Conservation (phyloP, 2,113 vertebrate species). For the Puffinus mauretanicus region DNA sequence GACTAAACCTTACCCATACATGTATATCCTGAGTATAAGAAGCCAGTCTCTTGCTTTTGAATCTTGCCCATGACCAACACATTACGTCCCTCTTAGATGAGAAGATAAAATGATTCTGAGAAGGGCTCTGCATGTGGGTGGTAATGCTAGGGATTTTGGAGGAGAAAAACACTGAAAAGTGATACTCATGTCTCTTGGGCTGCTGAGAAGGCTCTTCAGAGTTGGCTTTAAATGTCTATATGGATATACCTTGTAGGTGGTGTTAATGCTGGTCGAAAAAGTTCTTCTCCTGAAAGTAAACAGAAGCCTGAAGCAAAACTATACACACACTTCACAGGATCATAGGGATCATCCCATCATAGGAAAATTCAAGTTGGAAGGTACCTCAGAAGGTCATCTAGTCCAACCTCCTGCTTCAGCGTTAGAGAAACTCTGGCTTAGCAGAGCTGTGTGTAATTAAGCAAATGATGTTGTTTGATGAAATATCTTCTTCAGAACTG, state of each 20-base stretch:
- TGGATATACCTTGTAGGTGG: neutral
- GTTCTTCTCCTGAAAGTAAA: neutral
- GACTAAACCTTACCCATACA: neutral
- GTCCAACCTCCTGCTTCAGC: neutral
- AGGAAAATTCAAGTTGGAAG: neutral
- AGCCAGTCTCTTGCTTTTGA: neutral
- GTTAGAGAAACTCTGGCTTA: neutral
- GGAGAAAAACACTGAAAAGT: neutral
- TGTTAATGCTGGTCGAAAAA: neutral
- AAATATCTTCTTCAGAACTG: neutral
- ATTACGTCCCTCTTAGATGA: neutral
- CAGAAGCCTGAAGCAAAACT: neutral
- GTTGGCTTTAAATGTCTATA: neutral
- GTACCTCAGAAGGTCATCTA: neutral
- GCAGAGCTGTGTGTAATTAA: neutral
- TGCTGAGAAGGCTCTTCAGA: neutral
- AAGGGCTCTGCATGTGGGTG: neutral
- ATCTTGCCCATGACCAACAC: neutral
- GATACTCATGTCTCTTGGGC: neutral
- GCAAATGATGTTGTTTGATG: neutral
- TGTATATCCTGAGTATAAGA: neutral
- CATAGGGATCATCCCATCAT: neutral
- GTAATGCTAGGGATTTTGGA: neutral
- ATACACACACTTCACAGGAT: neutral
- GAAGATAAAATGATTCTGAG: neutral